Base-by-base conservation (phyloP, 2,797 vertebrate species). In the Lycodopsis pacificus region DNA sequence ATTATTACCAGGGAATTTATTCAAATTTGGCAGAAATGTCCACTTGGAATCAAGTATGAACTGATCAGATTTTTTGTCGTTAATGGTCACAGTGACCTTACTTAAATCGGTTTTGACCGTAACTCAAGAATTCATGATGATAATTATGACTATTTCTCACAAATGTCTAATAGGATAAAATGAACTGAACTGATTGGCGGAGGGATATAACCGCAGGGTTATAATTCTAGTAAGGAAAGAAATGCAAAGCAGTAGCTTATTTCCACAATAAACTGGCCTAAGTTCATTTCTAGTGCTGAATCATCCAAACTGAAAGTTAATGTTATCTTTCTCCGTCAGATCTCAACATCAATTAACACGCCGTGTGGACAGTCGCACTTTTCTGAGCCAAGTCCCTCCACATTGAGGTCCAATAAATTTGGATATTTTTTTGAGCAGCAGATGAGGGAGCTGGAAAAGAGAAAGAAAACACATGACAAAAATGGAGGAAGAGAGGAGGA, bases 321-420 rank as follows among this genome's bases (percentile, higher is more conserved):
- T 57, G 32, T 71, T 53, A 32, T 34, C 25, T 57, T 64, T 63
- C 49, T 66, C 15, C 4, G 17, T 77, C 4, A 15, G n/a, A 42
- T 65, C 19, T 20, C 9, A 46, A 65, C 71, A 73, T 62, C 49
- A 76, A 30, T 72, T 19, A 64, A 54, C 19, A 30, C 27, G 10
- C n/a, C 1, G 36, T 34, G 46, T 61, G 67, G 30, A 69, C 51
- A 56, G 1, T 46, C 56, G 7, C 3, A n/a, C 20, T 49, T n/a
- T n/a, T n/a, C 48, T 34, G 11, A 46, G 46, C 59, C 64, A 73
- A 64, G 19, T 59, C 40, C 0, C 0, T 68, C 65, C 34, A 30
- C 6, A n/a, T 51, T 49, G 2, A 62, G 30, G 11, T 75, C 30
- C 36, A 65, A 27, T 34, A 8, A 32, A 66, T 71, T 3, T n/a